phyloP scores from a whole-genome alignment of 2,888 invertebrate genomes.

The Trichacis sp. region DNA sequence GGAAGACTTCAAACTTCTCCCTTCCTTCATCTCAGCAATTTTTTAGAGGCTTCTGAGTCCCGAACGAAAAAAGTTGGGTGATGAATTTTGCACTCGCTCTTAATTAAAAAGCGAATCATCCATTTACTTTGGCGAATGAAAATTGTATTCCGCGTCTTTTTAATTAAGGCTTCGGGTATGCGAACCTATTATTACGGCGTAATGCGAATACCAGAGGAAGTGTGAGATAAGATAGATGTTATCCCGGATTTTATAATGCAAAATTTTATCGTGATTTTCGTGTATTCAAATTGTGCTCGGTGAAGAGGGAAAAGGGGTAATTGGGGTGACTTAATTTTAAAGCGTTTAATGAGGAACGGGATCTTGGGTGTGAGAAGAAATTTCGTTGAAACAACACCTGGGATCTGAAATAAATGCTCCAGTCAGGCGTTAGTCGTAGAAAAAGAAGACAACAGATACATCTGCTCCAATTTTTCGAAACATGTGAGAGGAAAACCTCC shows the following conservation, averaged over 20 bases:
- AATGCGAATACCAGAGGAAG: conserved; percentile 1
- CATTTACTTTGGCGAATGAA: background rate
- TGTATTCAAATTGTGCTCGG: background rate
- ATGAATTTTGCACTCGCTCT: background rate
- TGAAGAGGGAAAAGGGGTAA: too few species aligned
- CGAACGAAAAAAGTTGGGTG: background rate
- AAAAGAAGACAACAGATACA: too few species aligned
- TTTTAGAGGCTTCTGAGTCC: conserved; percentile 38
- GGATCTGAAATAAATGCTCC: too few species aligned
- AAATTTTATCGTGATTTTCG: background rate
- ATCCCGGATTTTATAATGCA: background rate
- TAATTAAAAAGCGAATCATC: background rate
- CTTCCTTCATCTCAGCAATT: conserved; percentile 37
- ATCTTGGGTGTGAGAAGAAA: too few species aligned
- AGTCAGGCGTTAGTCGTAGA: too few species aligned
- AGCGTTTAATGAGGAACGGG: too few species aligned
- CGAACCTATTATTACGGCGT: background rate
- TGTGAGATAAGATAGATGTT: background rate
- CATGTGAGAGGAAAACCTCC: too few species aligned
- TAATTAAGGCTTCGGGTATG: background rate
- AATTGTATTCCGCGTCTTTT: background rate
- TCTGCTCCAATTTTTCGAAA: too few species aligned
- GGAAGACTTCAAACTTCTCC: conserved; percentile 36
- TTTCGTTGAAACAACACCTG: too few species aligned
- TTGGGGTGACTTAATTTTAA: too few species aligned